These are phyloP conservation scores for Dromiciops gliroides DNA, from an alignment of 2,113 vertebrate genomes.

Conservation along the genomic window DNA sequence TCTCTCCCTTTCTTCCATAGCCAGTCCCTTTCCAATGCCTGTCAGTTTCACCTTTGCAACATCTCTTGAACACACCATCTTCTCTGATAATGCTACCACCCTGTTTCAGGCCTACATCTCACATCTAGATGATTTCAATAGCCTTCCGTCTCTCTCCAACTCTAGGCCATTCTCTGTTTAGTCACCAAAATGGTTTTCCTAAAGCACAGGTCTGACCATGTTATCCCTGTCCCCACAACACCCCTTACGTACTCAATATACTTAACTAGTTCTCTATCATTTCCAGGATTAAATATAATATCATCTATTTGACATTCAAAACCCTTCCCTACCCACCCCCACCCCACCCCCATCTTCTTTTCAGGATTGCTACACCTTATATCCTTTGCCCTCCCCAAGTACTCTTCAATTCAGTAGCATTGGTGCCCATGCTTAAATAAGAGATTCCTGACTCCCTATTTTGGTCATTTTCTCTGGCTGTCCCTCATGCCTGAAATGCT, in stretches of 20 bases:
- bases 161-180: too few species aligned
- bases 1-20: background rate
- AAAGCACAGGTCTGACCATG: background rate
- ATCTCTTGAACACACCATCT: background rate
- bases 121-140: background rate
- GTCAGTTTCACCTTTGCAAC: background rate
- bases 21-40: background rate
- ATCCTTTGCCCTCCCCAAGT: background rate
- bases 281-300: background rate
- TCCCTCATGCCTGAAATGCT: background rate
- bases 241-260: background rate
- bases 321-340: too few species aligned
- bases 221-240: background rate
- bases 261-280: background rate
- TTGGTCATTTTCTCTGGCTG: background rate
- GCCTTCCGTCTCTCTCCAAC: background rate
- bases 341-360: background rate
- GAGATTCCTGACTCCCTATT: background rate
- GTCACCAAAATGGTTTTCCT: too few species aligned
- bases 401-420: too few species aligned
- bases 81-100: background rate
- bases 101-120: background rate
- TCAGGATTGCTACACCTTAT: background rate
- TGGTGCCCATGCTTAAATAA: background rate
- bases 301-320: background rate